Conservation (phyloP, 2,888 invertebrate species). For the Cheilosia grossa region DNA sequence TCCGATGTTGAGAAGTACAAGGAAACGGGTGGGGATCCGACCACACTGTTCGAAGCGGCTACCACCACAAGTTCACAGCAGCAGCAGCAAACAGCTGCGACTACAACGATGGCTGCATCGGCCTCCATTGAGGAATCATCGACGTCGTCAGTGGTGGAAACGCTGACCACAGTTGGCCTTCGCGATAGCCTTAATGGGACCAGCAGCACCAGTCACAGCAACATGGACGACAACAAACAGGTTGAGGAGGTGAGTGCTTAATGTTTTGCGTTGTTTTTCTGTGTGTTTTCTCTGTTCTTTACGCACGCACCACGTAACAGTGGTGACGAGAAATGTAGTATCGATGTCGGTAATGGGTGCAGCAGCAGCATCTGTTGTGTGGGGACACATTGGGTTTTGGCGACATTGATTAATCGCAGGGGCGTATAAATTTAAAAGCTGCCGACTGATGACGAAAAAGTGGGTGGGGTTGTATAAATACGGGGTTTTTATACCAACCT, state of each 20-base stretch:
- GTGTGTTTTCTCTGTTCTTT: constrained; percentile 14
- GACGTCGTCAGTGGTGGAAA: constrained; percentile 53
- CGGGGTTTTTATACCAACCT: not conserved
- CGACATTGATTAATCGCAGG: constrained; percentile 17
- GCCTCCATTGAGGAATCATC: constrained; percentile 65
- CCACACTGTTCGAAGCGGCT: constrained; percentile 83
- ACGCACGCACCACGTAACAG: constrained; percentile 60
- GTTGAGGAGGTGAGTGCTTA: constrained; percentile 76
- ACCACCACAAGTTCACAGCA: constrained; percentile 75
- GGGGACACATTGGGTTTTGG: not conserved
- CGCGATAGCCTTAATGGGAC: constrained; percentile 72
- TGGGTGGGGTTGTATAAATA: not conserved
- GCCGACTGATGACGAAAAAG: not conserved
- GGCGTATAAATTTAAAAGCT: not conserved
- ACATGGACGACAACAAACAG: constrained; percentile 76
- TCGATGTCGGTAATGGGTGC: constrained; percentile 67
- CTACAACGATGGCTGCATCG: constrained; percentile 52
- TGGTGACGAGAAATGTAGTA: constrained; percentile 41
- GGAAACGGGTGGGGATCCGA: constrained; percentile 83
- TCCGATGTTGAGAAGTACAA: constrained; percentile 94
- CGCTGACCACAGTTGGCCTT: constrained; percentile 69
- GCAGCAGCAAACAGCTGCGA: constrained; percentile 66
- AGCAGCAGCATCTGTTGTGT: constrained; percentile 53
- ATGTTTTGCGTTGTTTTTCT: constrained; percentile 16
- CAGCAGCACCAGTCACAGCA: constrained; percentile 49